Base-by-base conservation (phyloP, 2,797 vertebrate genomes). In the Rhinogobio ventralis region DNA sequence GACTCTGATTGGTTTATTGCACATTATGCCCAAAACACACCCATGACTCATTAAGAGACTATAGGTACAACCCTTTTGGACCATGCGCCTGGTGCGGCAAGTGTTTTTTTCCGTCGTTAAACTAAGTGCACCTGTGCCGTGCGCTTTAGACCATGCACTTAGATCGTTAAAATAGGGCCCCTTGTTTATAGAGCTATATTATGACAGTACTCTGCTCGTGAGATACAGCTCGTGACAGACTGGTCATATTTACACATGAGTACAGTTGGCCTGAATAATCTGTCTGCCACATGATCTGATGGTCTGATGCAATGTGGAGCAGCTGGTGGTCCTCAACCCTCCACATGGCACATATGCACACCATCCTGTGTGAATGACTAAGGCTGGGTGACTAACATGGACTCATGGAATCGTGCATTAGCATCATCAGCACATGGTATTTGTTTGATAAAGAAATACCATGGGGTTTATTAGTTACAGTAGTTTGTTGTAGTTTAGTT, bases 291-390 rank as follows among this genome's bases (percentile, higher is more conserved):
- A 78, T 57, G 74, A 79, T 84, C 20, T n/a, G 60, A 30, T 15
- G 60, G 36, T 78, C 23, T 49, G 42, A 79, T 72, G 39, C 14
- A n/a, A 66, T 45, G 60, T 76, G 62, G 73, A 85, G 55, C 75
- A 85, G 83, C 67, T 79, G 75, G 53, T 72, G 76, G 75, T 72
- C 53, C 73, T 83, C 64, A 53, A 30, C 64, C 53, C 76, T 73
- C 23, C 53, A 2, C 39, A 51, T 72, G 42, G 67, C 53, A 42
- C 75, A 79, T 57, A 71, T 78, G 62, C 49, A 57, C 82, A 33
- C 49, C 15, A 20, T 78, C 51, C 66, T 33, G 66, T 20, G 20
- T 46, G 36, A 69, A 84, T 84, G 51, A 84, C 20, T 0, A 72
- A 84, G 28, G n/a, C 46, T 23, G n/a, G n/a, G 33, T 77, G 73